Conservation (phyloP, 1,140 invertebrate genomes). For the Chrysomallon squamiferum region DNA sequence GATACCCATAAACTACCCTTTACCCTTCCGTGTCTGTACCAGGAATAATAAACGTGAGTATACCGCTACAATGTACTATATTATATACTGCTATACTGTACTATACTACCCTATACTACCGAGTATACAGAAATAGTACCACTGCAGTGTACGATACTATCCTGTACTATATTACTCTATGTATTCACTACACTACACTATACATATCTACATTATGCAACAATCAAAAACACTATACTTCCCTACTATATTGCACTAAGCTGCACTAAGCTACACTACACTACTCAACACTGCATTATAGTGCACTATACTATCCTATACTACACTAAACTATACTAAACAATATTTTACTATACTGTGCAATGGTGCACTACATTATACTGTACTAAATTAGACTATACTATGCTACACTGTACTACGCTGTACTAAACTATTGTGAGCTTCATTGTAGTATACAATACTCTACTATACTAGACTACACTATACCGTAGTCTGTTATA, state of each 20-base stretch:
- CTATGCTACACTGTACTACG: slow-evolving; percentile 1
- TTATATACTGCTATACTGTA: background rate
- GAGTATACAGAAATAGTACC: no score
- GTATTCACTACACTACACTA: slow-evolving; percentile 6
- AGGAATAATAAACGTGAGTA: no score
- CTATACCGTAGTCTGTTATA: background rate
- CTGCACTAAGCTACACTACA: background rate
- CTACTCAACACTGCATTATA: background rate
- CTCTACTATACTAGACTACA: background rate
- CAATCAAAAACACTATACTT: background rate
- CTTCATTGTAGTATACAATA: background rate
- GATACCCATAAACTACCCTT: no score
- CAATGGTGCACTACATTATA: background rate
- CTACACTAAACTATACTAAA: background rate
- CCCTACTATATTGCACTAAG: background rate
- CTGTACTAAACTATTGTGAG: background rate
- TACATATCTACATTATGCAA: slow-evolving; percentile 3
- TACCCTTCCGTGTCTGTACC: no score
- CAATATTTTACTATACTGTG: background rate
- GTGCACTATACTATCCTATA: background rate
- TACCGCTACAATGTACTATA: background rate
- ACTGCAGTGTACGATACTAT: background rate
- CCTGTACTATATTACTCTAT: background rate
- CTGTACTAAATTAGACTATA: background rate
- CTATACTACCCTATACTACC: background rate